phyloP scores from a whole-genome alignment of 2,888 invertebrate genomes.

The Xanthorhoe designata region DNA sequence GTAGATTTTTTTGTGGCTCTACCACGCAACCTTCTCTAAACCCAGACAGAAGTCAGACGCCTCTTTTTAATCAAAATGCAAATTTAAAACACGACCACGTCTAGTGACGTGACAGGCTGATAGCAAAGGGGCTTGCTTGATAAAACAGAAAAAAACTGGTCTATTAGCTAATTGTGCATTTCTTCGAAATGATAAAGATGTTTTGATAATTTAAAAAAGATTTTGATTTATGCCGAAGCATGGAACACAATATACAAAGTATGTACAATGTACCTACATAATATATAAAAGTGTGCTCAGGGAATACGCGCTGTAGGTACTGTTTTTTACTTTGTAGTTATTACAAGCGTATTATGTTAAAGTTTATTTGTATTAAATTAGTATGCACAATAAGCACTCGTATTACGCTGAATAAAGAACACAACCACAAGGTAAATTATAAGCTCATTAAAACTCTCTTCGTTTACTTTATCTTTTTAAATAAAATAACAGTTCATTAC shows the following conservation, averaged over 20 bases:
- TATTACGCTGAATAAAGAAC: neutral
- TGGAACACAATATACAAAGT: no score
- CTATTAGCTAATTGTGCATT: no score
- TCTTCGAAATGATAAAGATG: no score
- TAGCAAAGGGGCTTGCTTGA: neutral
- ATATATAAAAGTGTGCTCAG: no score
- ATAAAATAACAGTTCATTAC: constrained; percentile 9
- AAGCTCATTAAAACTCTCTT: neutral
- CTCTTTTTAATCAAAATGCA: constrained; percentile 51
- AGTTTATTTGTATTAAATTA: no score
- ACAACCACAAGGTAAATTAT: neutral
- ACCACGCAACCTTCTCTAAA: constrained; percentile 12
- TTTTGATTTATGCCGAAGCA: no score
- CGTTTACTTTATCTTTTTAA: neutral
- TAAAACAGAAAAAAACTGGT: neutral
- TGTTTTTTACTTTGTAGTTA: no score
- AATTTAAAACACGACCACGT: constrained; percentile 39
- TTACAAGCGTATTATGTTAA: no score
- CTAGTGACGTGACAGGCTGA: constrained; percentile 35
- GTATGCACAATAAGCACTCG: neutral
- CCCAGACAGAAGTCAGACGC: constrained; percentile 38
- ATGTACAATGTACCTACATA: no score
- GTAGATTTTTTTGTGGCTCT: neutral
- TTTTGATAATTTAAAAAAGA: no score
- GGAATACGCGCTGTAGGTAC: no score